Conservation (phyloP, 92 coral and sea anemone species). For the Pocillopora meandrina region DNA sequence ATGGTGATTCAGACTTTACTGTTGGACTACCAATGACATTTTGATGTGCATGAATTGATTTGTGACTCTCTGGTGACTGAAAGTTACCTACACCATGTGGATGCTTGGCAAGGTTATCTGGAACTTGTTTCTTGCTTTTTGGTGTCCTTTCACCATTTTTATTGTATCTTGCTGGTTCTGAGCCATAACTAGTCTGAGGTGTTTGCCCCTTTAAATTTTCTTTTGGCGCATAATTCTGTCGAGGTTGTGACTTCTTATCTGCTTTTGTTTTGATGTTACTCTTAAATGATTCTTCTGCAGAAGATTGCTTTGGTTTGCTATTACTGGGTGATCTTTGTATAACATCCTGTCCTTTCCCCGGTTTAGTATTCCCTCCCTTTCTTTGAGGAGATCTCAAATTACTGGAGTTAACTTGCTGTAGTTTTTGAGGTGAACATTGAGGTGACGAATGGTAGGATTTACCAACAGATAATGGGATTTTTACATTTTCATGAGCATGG, state of each 20-base stretch:
- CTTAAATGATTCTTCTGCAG: neutral
- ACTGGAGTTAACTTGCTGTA: conserved; percentile 9
- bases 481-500: neutral
- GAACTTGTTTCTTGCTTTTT: conserved; percentile 7
- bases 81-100: conserved; percentile 6
- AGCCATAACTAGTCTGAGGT: neutral
- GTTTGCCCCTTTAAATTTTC: conserved; percentile 7
- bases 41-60: neutral
- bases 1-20: neutral
- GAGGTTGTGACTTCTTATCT: conserved; percentile 19
- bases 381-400: conserved; percentile 26
- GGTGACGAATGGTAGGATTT: conserved; percentile 19
- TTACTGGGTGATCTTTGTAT: conserved; percentile 26
- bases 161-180: neutral
- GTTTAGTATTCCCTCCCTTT: conserved; percentile 13
- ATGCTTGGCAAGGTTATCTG: conserved; percentile 20
- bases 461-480: neutral
- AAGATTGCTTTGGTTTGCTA: neutral
- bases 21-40: conserved; percentile 20
- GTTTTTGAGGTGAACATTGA: conserved; percentile 39
- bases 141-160: conserved; percentile 12
- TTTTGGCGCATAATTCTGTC: neutral
- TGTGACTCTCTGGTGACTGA: conserved; percentile 12
- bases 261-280: conserved; percentile 10
- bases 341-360: conserved; percentile 7